Base-by-base conservation (phyloP, 2,888 invertebrate genomes). In the Leucania comma region DNA sequence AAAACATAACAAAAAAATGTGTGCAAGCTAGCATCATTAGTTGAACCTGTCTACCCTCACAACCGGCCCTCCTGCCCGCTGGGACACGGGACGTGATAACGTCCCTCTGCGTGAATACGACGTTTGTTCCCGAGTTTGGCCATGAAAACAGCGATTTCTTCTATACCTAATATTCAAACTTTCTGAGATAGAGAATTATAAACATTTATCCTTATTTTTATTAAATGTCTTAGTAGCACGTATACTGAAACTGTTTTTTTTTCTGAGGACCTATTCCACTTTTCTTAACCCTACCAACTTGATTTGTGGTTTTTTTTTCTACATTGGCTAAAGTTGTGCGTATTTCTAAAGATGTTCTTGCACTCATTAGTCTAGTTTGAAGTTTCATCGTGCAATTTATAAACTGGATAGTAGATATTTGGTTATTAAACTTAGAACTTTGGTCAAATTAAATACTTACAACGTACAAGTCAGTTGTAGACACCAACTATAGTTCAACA, bases 51-150 rank as follows among this genome's bases (percentile, higher is more conserved):
- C 89, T 87, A 88, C 90, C 90, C 87, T 86, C 87, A 85, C 86
- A 87, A 86, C 85, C 79, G 78, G 75, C 75, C 67, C 83, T 88
- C 83, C 86, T 86, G 82, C 72, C 89, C 86, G 74, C 81, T 87
- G 90, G 90, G 90, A 87, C 84, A 80, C 67, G 80, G 81, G 82
- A 88, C 89, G 90, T 90, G 93, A 92, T 90, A 90, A 89, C 87
- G 89, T 90, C 90, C 90, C 88, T 87, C 84, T 85, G 75, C 81
- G 81, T 84, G 81, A 84, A 83, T 79, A 78, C 76, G 76, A 69
- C 80, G 80, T 79, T 80, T 81, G 82, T 85, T 86, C 82, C 74
- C 60, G 14, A 51, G 76, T 70, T 53, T 64, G 82, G 86, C 88
- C 50, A 80, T 48, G 9, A 80, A 78, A 78, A 24, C 17, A 56